Evolutionary conservation across 2,113 vertebrate genomes (phyloP), one percentile per base, ranked within the genome.

Genomic region (Mustelus asterias): DNA sequence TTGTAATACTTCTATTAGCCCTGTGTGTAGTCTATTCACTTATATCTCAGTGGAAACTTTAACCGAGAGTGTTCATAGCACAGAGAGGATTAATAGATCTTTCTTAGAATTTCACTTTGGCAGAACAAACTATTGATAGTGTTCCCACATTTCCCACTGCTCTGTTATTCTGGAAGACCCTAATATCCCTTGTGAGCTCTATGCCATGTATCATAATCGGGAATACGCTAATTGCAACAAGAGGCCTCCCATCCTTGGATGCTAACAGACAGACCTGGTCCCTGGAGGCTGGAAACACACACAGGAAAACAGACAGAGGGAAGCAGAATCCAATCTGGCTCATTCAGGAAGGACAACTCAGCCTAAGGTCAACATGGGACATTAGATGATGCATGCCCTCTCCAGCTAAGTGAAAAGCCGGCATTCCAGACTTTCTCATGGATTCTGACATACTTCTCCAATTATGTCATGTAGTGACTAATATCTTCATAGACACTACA

Each of bases 401-500:
- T 20, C 89, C n/a, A 93, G 33, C 33, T 37, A 93, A 93, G 63
- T 93, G 88, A 14, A 92, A 93, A 60, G 60, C n/a, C 63, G n/a
- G 89, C 60, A 93, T 93, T 93, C 88, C n/a, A 93, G 89, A 93
- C 33, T 93, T 93, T 67, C 89, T 65, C 89, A 93, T 93, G 63
- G 89, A 93, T 37, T 93, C 33, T 93, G n/a, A 41, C 33, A 93
- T 37, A 37, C 60, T 93, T 93, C 60, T 37, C 33, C n/a, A 18
- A 93, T 67, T 65, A 93, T 93, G 89, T 93, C 89, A 93, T 63
- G 33, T 93, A 37, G 60, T 65, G 89, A 65, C 60, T 37, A 93
- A 37, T 93, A 65, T 93, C 33, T 65, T 93, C 41, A 63, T 60
- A 33, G 14, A 6, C 11, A 93, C 33, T 65, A 10, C 20, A 37